Conservation (phyloP, 1,140 invertebrate species). For the Penaeus indicus region DNA sequence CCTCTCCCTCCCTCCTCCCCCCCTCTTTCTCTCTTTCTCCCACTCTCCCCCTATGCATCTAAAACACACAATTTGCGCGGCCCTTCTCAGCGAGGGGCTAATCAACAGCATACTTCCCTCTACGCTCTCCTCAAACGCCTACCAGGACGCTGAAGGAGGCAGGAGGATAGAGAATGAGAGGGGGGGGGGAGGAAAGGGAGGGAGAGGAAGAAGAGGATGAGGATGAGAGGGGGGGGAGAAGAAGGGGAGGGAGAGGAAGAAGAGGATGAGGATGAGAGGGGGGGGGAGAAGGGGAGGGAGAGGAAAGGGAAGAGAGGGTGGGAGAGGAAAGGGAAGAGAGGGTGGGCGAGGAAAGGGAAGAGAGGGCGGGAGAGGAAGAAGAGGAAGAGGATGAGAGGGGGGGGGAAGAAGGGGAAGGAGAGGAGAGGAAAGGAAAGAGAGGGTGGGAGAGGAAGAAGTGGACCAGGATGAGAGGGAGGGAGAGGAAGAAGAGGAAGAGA, state of each 20-base stretch:
- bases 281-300: neutral
- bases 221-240: too few species aligned
- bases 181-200: too few species aligned
- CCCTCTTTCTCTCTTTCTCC: neutral
- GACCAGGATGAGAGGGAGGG: neutral
- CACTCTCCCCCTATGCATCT: conserved; percentile 34
- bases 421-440: neutral
- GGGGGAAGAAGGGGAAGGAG: too few species aligned
- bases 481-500: conserved; percentile 24
- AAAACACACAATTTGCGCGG: conserved; percentile 38
- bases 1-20: neutral
- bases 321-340: conserved; percentile 12
- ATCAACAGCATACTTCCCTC: neutral
- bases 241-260: too few species aligned
- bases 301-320: conserved; percentile 25
- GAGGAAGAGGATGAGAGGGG: neutral
- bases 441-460: neutral
- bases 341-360: neutral
- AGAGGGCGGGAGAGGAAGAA: neutral
- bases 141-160: too few species aligned
- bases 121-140: too few species aligned
- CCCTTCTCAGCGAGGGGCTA: neutral
- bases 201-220: too few species aligned
- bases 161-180: too few species aligned
- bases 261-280: too few species aligned